Evolutionary conservation across 2,888 invertebrate genomes (phyloP), one percentile per base, ranked within the genome.

Genomic region (Aricia artaxerxes): DNA sequence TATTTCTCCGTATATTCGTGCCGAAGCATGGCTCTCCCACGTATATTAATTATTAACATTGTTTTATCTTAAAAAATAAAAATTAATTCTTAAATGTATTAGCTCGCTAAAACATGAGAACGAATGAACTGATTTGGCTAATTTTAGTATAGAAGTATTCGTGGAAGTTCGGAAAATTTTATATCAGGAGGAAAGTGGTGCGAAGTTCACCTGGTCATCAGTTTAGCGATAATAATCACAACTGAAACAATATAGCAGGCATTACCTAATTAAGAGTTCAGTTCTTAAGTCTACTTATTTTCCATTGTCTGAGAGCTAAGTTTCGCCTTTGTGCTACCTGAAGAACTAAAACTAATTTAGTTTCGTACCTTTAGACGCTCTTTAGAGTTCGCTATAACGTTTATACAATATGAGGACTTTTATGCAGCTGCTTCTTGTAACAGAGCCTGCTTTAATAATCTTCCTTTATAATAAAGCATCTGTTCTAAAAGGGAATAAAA

Each of bases 211-310:
- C 9, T 1, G 44, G 1, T 44, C 44, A 44, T 57, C 24, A 16
- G 40, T 73, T 73, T 44, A 73, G 78, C 13, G 53, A 13, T 53
- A 53, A 57, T 78, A 78, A 57, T 73, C 24, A 73, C 57, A 40
- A 16, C 64, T 1, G 31, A 69, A 31, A 69, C 69, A 69, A 38
- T 69, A 35, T 69, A 64, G 64, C 2, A 31, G 24, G 64, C 35
- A 69, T 69, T 69, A 69, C 38, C 69, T 69, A 69, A 69, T 69
- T 69, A 69, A 69, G 69, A 69, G 69, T 69, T 69, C 69, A 38
- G 35, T 69, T 69, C 69, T 69, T 69, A 69, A 69, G 69, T 38
- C 69, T 69, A 69, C 69, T 38, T 69, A 69, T 69, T 69, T 69
- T 69, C 69, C 69, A 69, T 69, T 69, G 69, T 69, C 35, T 69